A percentile compares a stretch with the other conserved stretches of the same genome.
Evolutionary conservation across 2,113 vertebrate genomes (phyloP).

Genomic region (human (Homo sapiens)): GRCh38 chr12:102086001-102086500

Average conservation of each 20-base stretch:
- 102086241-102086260: neutral
- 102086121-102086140: slow-evolving; percentile 33
- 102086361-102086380: neutral
- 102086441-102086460: neutral
- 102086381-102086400: neutral
- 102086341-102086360: neutral
- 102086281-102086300: neutral
- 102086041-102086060: neutral
- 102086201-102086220: neutral
- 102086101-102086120: neutral
- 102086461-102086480: neutral
- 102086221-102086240: slow-evolving; percentile 10
- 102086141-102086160: neutral
- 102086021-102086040: neutral
- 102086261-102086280: fast-evolving
- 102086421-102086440: neutral
- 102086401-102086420: neutral
- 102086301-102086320: neutral
- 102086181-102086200: slow-evolving; percentile 2
- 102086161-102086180: slow-evolving; percentile 21
- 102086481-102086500: neutral
- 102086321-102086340: neutral
- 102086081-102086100: slow-evolving; percentile 25
- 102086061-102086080: neutral
- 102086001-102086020: neutral